Evolutionary conservation across 2,888 invertebrate genomes (phyloP), one percentile per base, ranked within the genome.

Genomic region (Philaethria dido): DNA sequence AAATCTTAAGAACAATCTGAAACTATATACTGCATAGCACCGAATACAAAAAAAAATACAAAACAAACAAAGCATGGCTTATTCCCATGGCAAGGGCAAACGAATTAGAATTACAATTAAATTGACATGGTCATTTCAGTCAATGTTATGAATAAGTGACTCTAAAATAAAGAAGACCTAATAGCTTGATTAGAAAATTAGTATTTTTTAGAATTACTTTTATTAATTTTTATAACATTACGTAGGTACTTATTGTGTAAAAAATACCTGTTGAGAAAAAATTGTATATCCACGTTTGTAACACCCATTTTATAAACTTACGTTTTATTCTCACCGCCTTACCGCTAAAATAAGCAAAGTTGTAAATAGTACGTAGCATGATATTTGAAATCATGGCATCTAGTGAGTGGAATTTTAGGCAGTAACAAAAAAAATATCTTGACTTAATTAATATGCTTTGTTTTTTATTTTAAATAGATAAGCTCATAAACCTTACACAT

Each of bases 291-390:
- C 45, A 11, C 0, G 13, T 13, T 20, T 47, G 18, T 44, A 44
- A 20, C 20, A 22, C 13, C 22, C 13, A 48, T 48, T 48, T 48
- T 14, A 14, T 22, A 5, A 8, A n/a, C 2, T 25, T 25, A 14
- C 6, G 1, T n/a, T 25, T 16, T 29, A n/a, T 50, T 4, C n/a
- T 5, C 52, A 16, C 16, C 29, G 52, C 52, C 52, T 52, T 52
- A 33, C 2, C 3, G 16, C 29, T 33, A 33, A 52, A 52, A 52
- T 29, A 33, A 52, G 52, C 52, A 52, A 52, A 52, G 16, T 29
- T 52, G 33, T 52, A 16, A 18, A 33, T 18, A 18, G 16, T 18
- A 1, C 29, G 33, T 5, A 33, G 9, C 9, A 25, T 50, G 1
- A 18, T 16, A 39, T 33, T n/a, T n/a, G 8, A n/a, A 52, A 16